Evolutionary conservation across 2,113 vertebrate genomes (phyloP).

Genomic region (Bufo bufo): DNA sequence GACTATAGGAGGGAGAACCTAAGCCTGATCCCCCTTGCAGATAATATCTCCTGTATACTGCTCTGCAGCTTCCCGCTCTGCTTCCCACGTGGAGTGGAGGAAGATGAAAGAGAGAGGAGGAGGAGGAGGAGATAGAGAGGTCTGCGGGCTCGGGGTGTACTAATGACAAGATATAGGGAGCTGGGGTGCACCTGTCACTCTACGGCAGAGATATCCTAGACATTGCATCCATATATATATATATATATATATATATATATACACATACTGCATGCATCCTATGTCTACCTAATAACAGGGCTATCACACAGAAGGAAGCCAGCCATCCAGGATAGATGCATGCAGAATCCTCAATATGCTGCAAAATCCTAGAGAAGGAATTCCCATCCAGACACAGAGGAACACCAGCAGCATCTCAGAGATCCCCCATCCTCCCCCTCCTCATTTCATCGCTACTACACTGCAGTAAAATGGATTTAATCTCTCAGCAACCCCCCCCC

Average conservation of each 20-base stretch:
- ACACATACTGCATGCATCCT: background rate
- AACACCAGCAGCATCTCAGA: conserved; percentile 33
- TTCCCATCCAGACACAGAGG: conserved; percentile 19
- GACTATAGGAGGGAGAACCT: no score
- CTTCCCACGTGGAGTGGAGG: conserved; percentile 41
- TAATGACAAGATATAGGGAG: background rate
- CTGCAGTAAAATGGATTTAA: conserved; percentile 58
- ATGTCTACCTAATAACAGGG: background rate
- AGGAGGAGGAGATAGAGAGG: background rate
- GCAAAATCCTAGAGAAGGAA: conserved; percentile 41
- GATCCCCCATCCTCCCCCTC: conserved; percentile 25
- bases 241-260: background rate
- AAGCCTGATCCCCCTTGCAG: no score
- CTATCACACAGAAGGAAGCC: background rate
- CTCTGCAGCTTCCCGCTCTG: conserved; percentile 30
- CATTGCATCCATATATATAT: background rate
- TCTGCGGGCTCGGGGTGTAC: background rate
- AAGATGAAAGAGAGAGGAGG: conserved; percentile 8
- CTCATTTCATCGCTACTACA: conserved; percentile 37
- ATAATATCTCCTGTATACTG: background rate
- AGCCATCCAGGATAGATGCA: background rate
- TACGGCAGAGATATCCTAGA: background rate
- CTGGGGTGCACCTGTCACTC: background rate
- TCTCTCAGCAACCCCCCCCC: conserved; percentile 31
- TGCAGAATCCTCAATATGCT: conserved; percentile 3